A percentile compares a stretch with the other conserved stretches of the same genome.
Evolutionary conservation across 2,888 invertebrate genomes (phyloP).

Genomic region (Empis stercorea): DNA sequence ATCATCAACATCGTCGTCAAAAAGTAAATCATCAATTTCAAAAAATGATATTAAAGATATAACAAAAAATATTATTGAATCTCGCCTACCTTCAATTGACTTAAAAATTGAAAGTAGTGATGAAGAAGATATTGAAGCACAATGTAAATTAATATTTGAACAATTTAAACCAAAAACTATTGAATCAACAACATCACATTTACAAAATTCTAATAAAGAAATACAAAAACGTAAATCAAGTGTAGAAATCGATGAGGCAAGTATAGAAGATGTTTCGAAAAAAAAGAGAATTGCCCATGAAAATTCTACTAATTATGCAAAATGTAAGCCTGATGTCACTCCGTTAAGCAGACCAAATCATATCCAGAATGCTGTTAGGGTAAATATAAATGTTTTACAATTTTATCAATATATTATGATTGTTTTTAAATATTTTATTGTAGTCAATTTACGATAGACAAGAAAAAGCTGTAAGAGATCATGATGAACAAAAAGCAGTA

Average conservation of each 20-base stretch:
- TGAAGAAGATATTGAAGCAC: conserved; percentile 60
- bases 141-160: conserved; percentile 78
- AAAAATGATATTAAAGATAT: background rate
- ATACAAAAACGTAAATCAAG: conserved; percentile 23
- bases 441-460: conserved; percentile 30
- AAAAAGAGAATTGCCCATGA: conserved; percentile 66
- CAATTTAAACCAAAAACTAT: conserved; percentile 44
- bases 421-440: conserved; percentile 36
- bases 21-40: conserved; percentile 10
- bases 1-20: conserved; percentile 12
- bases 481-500: conserved; percentile 21
- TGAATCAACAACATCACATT: conserved; percentile 9
- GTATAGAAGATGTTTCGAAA: conserved; percentile 23
- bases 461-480: conserved; percentile 22
- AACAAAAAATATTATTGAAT: conserved; percentile 5
- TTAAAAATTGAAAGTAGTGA: conserved; percentile 26
- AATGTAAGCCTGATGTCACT: conserved; percentile 27
- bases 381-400: conserved; percentile 30
- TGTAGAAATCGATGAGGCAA: conserved; percentile 34
- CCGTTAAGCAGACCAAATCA: conserved; percentile 39
- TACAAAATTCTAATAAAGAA: conserved; percentile 15
- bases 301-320: conserved; percentile 38
- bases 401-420: conserved; percentile 15
- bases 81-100: background rate
- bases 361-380: conserved; percentile 43